Conservation (phyloP, 2,113 vertebrate genomes). For the Aptenodytes patagonicus region DNA sequence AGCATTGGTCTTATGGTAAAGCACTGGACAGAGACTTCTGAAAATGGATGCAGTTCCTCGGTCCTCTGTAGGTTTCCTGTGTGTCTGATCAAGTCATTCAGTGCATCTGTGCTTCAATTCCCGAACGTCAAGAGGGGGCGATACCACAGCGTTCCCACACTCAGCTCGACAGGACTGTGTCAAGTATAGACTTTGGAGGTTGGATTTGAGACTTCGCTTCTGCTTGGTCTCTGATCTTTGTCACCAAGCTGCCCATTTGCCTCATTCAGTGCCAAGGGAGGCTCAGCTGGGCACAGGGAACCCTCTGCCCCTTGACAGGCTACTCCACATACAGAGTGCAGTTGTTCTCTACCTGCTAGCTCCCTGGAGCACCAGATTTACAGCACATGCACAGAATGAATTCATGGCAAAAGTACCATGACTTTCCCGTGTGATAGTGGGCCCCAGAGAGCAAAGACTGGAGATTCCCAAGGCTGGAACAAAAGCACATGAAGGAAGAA, state of each 20-base stretch:
- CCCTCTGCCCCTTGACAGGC: not conserved
- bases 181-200: not conserved
- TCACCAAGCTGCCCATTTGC: not conserved
- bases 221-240: not conserved
- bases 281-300: not conserved
- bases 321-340: not conserved
- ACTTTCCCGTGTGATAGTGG: not conserved
- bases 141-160: not conserved
- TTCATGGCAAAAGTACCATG: not conserved
- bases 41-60: not conserved
- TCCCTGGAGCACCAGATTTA: not conserved
- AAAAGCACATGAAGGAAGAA: not conserved
- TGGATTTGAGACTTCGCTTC: not conserved
- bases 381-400: accelerated
- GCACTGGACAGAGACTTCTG: not conserved
- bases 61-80: not conserved
- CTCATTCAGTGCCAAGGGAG: not conserved
- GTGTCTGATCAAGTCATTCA: not conserved
- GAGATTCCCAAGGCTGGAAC: not conserved
- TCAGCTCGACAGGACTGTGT: not conserved
- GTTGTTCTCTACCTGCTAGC: not conserved
- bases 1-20: not conserved
- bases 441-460: not conserved
- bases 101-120: not conserved
- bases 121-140: accelerated